phyloP scores from a whole-genome alignment of 2,797 vertebrate species.

The Malurus leucopterus region DNA sequence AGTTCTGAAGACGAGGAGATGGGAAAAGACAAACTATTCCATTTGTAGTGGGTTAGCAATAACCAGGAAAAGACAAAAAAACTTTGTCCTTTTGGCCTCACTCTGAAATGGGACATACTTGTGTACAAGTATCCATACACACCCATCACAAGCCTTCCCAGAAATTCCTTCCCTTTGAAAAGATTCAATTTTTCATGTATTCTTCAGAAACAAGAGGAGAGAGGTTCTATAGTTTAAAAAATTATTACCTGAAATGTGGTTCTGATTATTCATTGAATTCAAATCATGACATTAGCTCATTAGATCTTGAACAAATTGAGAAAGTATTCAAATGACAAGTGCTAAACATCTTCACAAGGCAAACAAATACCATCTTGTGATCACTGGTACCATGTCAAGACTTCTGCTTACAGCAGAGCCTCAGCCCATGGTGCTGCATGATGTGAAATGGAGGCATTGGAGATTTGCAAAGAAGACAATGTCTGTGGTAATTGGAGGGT shows the following conservation, averaged over 20 bases:
- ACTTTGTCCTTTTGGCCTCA: slow-evolving; percentile 9
- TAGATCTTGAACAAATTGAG: not conserved
- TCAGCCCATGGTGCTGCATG: not conserved
- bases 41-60: slow-evolving; percentile 43
- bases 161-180: not conserved
- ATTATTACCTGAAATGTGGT: not conserved
- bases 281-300: not conserved
- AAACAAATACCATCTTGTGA: not conserved
- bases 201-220: slow-evolving; percentile 1
- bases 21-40: slow-evolving; percentile 44
- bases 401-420: not conserved
- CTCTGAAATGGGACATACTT: not conserved
- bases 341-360: not conserved
- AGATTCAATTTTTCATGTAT: not conserved
- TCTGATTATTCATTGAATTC: not conserved
- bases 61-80: slow-evolving; percentile 35
- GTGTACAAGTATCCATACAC: not conserved
- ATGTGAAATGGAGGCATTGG: not conserved
- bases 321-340: not conserved
- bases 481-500: not conserved
- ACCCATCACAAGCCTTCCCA: not conserved
- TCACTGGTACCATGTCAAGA: not conserved
- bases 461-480: not conserved
- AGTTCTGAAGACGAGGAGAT: slow-evolving; percentile 55
- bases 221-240: not conserved